A percentile compares a stretch with the other conserved stretches of the same genome.
phyloP scores from a whole-genome alignment of 2,888 invertebrate species.

The Bombylius major region DNA sequence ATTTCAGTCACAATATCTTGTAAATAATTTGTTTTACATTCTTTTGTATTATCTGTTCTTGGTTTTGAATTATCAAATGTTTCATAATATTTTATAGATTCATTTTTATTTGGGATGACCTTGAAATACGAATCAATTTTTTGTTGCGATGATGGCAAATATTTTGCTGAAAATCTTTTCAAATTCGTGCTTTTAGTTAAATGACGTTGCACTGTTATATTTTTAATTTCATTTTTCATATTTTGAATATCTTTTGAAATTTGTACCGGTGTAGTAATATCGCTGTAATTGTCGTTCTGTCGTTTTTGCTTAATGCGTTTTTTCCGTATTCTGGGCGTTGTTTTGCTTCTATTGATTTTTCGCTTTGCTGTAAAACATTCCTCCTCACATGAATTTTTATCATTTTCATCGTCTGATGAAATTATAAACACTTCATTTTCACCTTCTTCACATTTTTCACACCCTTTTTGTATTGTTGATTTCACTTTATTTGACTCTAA shows the following conservation, averaged over 20 bases:
- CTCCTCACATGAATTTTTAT: neutral
- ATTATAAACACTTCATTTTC: neutral
- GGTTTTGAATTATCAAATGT: slow-evolving; percentile 9
- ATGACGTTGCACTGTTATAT: neutral
- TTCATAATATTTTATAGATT: slow-evolving; percentile 6
- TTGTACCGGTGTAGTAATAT: neutral
- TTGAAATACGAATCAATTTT: slow-evolving; percentile 8
- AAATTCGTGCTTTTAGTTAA: slow-evolving; percentile 13
- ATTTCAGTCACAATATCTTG: neutral
- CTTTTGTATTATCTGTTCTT: neutral
- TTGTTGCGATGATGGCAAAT: slow-evolving; percentile 8
- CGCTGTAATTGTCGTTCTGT: too few relatives aligned
- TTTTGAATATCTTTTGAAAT: neutral
- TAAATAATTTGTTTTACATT: neutral
- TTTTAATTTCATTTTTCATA: neutral
- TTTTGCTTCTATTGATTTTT: neutral
- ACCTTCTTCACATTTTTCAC: neutral
- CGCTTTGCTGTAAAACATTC: too few relatives aligned
- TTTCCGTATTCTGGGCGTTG: neutral
- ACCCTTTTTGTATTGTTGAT: neutral
- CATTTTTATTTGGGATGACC: neutral
- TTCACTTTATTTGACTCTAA: neutral
- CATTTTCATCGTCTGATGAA: neutral
- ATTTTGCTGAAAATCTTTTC: slow-evolving; percentile 8
- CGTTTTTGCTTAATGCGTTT: neutral